Evolutionary conservation across 2,888 invertebrate species (phyloP), one percentile per base, ranked within the genome.

Genomic region (Subacronicta megacephala): DNA sequence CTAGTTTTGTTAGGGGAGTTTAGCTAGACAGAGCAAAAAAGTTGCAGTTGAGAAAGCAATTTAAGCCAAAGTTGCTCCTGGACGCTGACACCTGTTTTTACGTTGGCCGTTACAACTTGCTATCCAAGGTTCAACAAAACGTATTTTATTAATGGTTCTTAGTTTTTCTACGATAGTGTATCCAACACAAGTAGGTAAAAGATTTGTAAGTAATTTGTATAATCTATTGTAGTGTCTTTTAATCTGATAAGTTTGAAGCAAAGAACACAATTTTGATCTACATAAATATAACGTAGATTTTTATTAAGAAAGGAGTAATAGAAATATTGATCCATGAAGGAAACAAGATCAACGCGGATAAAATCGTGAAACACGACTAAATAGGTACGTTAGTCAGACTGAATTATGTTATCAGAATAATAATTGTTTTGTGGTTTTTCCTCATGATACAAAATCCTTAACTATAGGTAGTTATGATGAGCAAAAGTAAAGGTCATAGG

Each of bases 401-500:
- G 7, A 23, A 23, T n/a, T 23, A 23, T 23, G 23, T 26, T 26
- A 26, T 26, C 26, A 26, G 10, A 12, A 42, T 50, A 12, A 42
- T 50, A 31, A 60, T 45, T 23, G 35, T 35, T 59, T 35, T 65
- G 73, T 42, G 69, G 66, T 74, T 72, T 54, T 59, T 3, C 17
- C 33, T 41, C 23, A 41, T 47, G 46, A 64, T 57, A 64, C 12
- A 13, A 60, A 50, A 58, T 66, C 70, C 54, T 35, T 53, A 29
- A 44, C 45, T 62, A 52, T 42, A 46, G 46, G 52, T 42, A 46
- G 46, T 53, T 58, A 59, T 37, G 38, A 53, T 46, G 43, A 33
- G 60, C 60, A 69, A 75, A 72, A 71, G 62, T 72, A 76, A 82
- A 83, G 84, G 85, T 74, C 83, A 72, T 56, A 68, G 54, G 63